These are phyloP conservation scores for Protonemura montana DNA, from an alignment of 2,888 invertebrate species.

Conservation along the genomic window DNA sequence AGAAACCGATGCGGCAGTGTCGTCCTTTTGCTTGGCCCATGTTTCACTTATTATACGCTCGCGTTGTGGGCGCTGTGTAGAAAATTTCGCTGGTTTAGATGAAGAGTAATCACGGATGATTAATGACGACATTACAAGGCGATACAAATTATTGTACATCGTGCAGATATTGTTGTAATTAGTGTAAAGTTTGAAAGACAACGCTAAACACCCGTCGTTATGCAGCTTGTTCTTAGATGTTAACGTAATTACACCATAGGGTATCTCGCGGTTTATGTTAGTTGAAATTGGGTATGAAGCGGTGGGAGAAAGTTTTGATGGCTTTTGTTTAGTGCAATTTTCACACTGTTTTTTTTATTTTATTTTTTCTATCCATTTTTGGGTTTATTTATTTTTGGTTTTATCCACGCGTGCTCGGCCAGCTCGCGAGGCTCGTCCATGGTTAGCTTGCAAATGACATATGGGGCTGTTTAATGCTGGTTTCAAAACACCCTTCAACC, in stretches of 20 bases:
- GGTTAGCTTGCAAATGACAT: background rate
- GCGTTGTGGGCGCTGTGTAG: background rate
- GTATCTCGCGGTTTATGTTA: background rate
- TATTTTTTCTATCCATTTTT: background rate
- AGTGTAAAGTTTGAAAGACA: constrained; percentile 5
- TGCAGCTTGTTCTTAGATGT: background rate
- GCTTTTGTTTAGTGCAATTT: background rate
- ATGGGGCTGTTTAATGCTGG: background rate
- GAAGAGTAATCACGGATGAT: background rate
- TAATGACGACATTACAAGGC: background rate
- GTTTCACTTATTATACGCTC: background rate
- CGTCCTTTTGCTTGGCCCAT: background rate
- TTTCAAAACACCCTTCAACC: background rate
- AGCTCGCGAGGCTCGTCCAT: background rate
- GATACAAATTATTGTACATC: background rate
- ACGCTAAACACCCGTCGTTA: background rate
- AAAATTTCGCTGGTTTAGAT: background rate
- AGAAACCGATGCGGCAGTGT: background rate
- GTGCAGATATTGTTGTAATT: background rate
- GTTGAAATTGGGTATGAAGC: background rate
- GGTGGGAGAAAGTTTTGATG: background rate
- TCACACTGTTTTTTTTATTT: background rate
- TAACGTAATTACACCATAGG: background rate
- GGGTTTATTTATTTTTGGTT: background rate
- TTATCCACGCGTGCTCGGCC: background rate